Base-by-base conservation (phyloP, 2,113 vertebrate species). In the Amphiprion percula region DNA sequence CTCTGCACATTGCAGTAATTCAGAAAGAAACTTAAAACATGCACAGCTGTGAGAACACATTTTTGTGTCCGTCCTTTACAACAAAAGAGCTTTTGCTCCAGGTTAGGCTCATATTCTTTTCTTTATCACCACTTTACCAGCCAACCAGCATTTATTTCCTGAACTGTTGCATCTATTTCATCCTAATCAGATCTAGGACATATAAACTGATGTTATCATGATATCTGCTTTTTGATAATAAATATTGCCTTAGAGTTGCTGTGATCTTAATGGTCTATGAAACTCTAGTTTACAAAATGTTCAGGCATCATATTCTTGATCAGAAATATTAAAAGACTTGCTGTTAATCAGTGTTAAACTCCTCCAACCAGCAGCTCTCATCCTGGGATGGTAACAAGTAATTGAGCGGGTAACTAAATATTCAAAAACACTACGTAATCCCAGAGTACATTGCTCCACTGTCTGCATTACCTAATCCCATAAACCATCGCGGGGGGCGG, bases 381-480 rank as follows among this genome's bases (percentile, higher is more conserved):
- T 55, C 61, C 49, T 5, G 39, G 41, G 46, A 76, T 44, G 77
- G 79, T 52, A 88, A 84, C 62, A 81, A 85, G 74, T 85, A 89
- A 89, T 63, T 88, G 65, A 92, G 94, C 94, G 94, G 88, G 95
- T 95, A 96, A 96, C 93, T 91, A 91, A 95, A 95, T 93, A 93
- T 95, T 95, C 96, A 95, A 97, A 96, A 95, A 94, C 96, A 97
- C 94, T 94, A 98, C 97, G 97, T 97, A 96, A 98, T 96, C 96
- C 97, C 97, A 96, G 93, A 95, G 94, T 97, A 95, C 97, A 95
- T 93, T 91, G 95, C 95, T 93, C 69, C 90, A 88, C 82, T 64
- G 78, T 91, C 90, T 90, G 96, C 96, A 98, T 98, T 97, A 98
- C 97, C 96, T 98, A 97, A 97, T 96, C 97, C 97, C 97, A 95